Percentiles rank a stretch among this genome's conserved stretches.
Conservation (phyloP, 2,888 invertebrate species). For the Lottia gigantea region DNA sequence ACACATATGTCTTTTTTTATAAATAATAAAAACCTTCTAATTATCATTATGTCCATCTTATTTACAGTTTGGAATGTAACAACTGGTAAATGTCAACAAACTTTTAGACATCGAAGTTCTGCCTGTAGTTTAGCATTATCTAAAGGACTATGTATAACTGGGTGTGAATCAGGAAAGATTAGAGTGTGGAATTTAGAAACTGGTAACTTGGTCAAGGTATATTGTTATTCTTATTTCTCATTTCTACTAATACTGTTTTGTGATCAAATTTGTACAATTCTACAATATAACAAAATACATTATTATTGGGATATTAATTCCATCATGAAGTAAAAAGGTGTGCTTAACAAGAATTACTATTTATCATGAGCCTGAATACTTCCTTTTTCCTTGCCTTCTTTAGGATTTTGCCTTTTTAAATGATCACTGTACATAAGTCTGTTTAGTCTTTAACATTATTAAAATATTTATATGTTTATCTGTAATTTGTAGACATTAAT, state of each 20-base stretch:
- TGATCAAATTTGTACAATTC: too few species aligned
- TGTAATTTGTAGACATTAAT: conserved; percentile 55
- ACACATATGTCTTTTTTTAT: not conserved
- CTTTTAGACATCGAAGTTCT: conserved; percentile 62
- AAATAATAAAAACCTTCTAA: not conserved
- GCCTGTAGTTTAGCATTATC: conserved; percentile 62
- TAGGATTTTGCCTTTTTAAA: too few species aligned
- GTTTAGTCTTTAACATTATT: not conserved
- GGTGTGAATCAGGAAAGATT: conserved; percentile 64
- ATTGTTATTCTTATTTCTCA: not conserved
- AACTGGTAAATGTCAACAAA: conserved; percentile 62
- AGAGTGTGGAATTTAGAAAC: conserved; percentile 66
- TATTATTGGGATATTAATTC: too few species aligned
- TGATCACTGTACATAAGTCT: not conserved
- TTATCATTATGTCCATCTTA: conserved; percentile 4
- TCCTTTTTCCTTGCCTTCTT: too few species aligned
- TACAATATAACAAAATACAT: too few species aligned
- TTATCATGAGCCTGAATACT: too few species aligned
- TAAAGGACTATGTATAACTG: conserved; percentile 59
- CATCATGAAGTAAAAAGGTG: too few species aligned
- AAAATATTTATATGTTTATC: not conserved
- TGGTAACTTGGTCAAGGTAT: conserved; percentile 65
- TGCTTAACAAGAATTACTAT: too few species aligned
- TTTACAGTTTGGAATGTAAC: conserved; percentile 65
- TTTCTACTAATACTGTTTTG: not conserved